These are phyloP conservation scores for Haemorhous mexicanus DNA, from an alignment of 2,113 vertebrate species.

Conservation along the genomic window DNA sequence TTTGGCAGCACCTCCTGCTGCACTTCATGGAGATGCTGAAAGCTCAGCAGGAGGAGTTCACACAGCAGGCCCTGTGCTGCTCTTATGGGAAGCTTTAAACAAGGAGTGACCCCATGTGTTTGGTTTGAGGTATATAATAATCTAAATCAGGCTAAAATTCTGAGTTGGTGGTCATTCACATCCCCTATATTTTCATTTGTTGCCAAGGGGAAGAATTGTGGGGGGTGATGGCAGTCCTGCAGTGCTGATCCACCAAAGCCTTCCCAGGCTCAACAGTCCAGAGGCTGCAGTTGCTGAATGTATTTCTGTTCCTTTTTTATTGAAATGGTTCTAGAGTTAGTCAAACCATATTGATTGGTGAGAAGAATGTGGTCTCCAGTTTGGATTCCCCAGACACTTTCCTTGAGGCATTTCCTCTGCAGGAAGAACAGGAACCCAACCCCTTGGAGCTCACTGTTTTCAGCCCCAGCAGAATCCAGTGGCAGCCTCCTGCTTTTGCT, in stretches of 20 bases:
- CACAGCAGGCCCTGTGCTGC: neutral
- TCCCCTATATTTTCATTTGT: neutral
- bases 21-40: neutral
- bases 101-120: neutral
- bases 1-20: slow-evolving; percentile 19
- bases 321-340: neutral
- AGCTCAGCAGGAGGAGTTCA: neutral
- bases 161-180: neutral
- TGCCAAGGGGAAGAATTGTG: neutral
- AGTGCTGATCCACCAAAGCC: neutral
- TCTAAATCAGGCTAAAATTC: neutral
- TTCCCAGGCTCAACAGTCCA: neutral
- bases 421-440: neutral
- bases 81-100: neutral
- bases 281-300: neutral
- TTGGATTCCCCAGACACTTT: neutral
- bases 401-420: neutral
- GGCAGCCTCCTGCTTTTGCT: neutral
- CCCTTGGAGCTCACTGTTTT: neutral
- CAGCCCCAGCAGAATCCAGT: neutral
- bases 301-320: neutral
- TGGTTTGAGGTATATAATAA: neutral
- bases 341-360: neutral
- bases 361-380: neutral
- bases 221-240: neutral